phyloP scores from a whole-genome alignment of 1,140 invertebrate species.

The Pachypsylla venusta region DNA sequence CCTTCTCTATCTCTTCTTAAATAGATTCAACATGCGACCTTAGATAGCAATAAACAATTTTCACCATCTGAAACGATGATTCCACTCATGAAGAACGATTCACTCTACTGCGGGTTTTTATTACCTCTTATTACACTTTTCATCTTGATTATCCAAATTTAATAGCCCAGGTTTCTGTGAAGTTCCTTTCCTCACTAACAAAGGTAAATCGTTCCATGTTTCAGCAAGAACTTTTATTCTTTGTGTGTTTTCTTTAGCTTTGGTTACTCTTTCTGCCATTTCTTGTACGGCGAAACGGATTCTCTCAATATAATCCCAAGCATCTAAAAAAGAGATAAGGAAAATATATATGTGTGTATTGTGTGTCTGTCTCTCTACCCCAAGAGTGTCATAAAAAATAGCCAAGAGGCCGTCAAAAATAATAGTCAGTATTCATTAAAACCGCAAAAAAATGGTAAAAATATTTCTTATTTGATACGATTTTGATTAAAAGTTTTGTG shows the following conservation, averaged over 20 bases:
- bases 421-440: too few relatives aligned
- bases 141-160: conserved; percentile 38
- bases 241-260: conserved; percentile 38
- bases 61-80: too few relatives aligned
- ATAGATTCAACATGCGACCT: too few relatives aligned
- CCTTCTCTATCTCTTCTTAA: too few relatives aligned
- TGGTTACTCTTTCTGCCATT: conserved; percentile 45
- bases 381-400: too few relatives aligned
- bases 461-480: too few relatives aligned
- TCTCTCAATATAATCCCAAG: conserved; percentile 39
- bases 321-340: conserved; percentile 29
- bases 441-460: too few relatives aligned
- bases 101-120: too few relatives aligned
- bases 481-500: too few relatives aligned
- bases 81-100: too few relatives aligned
- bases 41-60: too few relatives aligned
- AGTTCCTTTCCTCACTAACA: conserved; percentile 46
- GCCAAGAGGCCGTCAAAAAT: too few relatives aligned
- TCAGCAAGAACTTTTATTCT: conserved; percentile 39
- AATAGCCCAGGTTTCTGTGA: conserved; percentile 42
- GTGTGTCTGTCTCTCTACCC: not conserved
- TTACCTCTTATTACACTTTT: conserved; percentile 37
- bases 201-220: conserved; percentile 47
- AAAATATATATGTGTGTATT: not conserved
- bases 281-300: conserved; percentile 36